Base-by-base conservation (phyloP, 1,140 invertebrate genomes). In the Diorhabda elongata region DNA sequence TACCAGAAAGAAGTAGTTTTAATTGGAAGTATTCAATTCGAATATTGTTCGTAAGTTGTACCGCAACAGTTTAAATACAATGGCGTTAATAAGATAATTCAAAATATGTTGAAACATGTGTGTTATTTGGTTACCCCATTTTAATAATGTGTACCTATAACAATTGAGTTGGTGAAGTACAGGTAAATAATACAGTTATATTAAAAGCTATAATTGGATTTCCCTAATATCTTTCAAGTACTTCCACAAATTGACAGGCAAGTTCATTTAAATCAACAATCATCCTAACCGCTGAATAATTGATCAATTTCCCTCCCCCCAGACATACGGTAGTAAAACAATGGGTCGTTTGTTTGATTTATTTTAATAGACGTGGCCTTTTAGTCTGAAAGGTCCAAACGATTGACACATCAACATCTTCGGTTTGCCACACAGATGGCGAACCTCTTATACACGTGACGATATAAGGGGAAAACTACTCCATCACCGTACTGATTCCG, bases 381-480 rank as follows among this genome's bases (percentile, higher is more conserved):
- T 52, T 52, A 52, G n/a, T 6, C n/a, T 52, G 47, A 52, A 52
- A 52, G 47, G 47, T 52, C 47, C 47, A 52, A 52, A 52, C 47
- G n/a, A 52, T 52, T 52, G 47, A 52, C 47, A 52, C 47, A 52
- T 52, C 47, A 52, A 8, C 47, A 52, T 52, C 47, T 52, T 52
- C 6, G 47, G 47, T 52, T 52, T 52, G 47, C 47, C 47, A 52
- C 47, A 52, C 47, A 71, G 66, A 67, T 65, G 58, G 65, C 52
- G 52, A 45, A 57, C 42, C 26, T 47, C 11, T 41, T 66, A 58
- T 52, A 69, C 64, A 63, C 68, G 68, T 62, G 68, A 65, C 68
- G 47, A 52, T n/a, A n/a, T 3, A 52, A 52, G 47, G 47, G 47
- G 47, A n/a, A 52, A 52, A 26, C 26, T 26, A 26, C 26, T 26